A percentile compares a stretch with the other conserved stretches of the same genome.
phyloP scores from a whole-genome alignment of 2,797 vertebrate species.

The Sebastes diaconus region DNA sequence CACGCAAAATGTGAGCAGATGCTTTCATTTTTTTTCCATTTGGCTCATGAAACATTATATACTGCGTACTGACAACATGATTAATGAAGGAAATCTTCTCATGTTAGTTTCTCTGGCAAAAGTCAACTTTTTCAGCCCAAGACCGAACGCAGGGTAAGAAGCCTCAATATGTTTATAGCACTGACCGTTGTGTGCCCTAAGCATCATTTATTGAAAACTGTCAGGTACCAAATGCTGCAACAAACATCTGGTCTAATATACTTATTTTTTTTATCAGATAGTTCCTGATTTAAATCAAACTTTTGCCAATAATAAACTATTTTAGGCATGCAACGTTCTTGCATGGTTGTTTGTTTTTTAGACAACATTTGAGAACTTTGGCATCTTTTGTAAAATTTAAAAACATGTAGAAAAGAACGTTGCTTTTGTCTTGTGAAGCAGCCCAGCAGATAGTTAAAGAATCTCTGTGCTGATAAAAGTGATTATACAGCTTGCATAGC shows the following conservation, averaged over 20 bases:
- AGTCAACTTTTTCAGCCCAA: neutral
- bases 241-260: neutral
- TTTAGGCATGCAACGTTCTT: no score
- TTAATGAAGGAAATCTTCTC: neutral
- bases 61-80: neutral
- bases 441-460: neutral
- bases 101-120: neutral
- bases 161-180: neutral
- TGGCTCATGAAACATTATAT: neutral
- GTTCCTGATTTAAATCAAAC: neutral
- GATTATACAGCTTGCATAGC: slow-evolving; percentile 14
- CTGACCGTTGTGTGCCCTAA: neutral
- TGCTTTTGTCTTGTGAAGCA: neutral
- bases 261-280: neutral
- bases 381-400: neutral
- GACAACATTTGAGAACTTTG: neutral
- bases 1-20: neutral
- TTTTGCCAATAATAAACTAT: no score
- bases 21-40: neutral
- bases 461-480: neutral
- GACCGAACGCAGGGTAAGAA: neutral
- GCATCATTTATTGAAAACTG: neutral
- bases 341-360: neutral
- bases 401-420: neutral
- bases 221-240: neutral